A percentile compares a stretch with the other conserved stretches of the same genome.
Evolutionary conservation across 2,113 vertebrate species (phyloP).

Genomic region (Lanius ludovicianus): DNA sequence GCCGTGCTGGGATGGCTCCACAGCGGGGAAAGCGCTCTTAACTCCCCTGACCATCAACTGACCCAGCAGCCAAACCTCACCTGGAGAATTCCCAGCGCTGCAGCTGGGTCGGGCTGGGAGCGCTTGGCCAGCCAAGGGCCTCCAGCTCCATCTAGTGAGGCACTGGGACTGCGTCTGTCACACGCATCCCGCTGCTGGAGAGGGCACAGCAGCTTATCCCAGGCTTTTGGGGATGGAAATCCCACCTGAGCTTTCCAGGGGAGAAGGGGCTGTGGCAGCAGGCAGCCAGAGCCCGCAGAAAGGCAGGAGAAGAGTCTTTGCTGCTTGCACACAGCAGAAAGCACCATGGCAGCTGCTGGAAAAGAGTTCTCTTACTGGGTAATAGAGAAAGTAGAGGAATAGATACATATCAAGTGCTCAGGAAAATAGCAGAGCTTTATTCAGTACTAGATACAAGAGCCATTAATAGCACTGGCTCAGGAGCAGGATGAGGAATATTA

Average conservation of each 20-base stretch:
- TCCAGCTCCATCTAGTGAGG: slow-evolving; percentile 55
- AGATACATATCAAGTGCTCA: background rate
- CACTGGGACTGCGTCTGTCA: background rate
- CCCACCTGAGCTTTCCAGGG: accelerated
- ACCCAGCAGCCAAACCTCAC: accelerated
- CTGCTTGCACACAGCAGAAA: background rate
- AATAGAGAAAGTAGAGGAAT: background rate
- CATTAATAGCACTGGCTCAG: background rate
- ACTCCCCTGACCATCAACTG: accelerated
- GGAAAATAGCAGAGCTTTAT: background rate
- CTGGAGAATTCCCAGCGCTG: background rate
- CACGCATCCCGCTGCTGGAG: accelerated
- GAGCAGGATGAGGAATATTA: background rate
- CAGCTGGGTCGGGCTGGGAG: background rate
- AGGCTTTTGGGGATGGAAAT: accelerated
- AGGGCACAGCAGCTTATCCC: accelerated
- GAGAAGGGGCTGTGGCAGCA: too few relatives aligned
- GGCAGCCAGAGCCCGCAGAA: background rate
- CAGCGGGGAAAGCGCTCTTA: accelerated
- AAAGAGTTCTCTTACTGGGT: background rate
- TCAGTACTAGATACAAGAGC: background rate
- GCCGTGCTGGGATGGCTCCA: background rate
- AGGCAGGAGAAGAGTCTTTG: accelerated
- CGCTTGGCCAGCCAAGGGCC: background rate
- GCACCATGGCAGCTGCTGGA: background rate